Evolutionary conservation across 2,888 invertebrate species (phyloP).

Genomic region (Nemoura dubitans): DNA sequence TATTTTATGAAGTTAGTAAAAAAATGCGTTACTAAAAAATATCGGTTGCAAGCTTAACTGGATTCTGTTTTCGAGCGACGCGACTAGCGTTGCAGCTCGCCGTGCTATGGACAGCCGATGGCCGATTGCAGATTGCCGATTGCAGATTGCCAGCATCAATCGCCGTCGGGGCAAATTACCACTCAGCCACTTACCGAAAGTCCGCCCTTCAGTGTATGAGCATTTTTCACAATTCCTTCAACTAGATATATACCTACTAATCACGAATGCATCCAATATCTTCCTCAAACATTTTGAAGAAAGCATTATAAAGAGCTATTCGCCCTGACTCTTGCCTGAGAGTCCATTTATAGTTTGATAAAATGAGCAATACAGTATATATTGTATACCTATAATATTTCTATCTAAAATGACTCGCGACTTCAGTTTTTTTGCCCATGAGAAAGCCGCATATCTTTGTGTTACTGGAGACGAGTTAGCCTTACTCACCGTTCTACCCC

Average conservation of each 20-base stretch:
- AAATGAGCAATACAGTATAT: background rate
- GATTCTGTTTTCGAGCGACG: background rate
- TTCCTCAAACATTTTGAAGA: background rate
- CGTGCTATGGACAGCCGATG: background rate
- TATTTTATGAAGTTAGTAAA: conserved; percentile 19
- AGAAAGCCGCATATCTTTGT: background rate
- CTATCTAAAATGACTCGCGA: background rate
- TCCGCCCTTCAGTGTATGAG: background rate
- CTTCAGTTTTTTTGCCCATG: background rate
- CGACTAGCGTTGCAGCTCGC: background rate
- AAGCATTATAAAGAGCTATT: background rate
- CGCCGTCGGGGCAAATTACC: background rate
- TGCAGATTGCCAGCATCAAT: background rate
- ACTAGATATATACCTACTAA: background rate
- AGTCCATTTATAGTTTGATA: background rate
- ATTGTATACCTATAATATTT: background rate
- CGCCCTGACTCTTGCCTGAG: background rate
- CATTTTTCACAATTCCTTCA: conserved; percentile 12
- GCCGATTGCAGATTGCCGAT: background rate
- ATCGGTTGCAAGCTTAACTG: conserved; percentile 2
- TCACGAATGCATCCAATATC: background rate
- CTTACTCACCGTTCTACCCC: background rate
- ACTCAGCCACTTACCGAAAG: background rate
- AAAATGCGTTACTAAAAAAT: conserved; percentile 25
- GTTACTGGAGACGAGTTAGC: background rate